Conservation (phyloP, 2,888 invertebrate genomes). For the Drosophila planitibia region DNA sequence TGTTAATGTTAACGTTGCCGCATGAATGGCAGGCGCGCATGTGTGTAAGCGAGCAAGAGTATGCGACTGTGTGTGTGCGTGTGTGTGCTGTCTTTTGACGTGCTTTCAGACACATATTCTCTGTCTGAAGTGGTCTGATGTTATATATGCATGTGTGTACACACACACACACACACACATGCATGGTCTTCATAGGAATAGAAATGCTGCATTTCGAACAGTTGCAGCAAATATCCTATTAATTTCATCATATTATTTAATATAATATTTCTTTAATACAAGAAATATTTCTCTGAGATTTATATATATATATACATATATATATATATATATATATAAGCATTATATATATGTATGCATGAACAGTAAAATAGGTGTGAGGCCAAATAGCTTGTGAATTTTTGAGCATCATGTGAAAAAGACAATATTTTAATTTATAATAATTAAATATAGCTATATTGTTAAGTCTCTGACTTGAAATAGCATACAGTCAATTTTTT, state of each 20-base stretch:
- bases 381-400: background rate
- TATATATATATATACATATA: background rate
- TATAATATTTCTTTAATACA: background rate
- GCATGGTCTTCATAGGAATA: background rate
- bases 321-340: background rate
- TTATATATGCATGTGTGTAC: background rate
- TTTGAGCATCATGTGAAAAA: background rate
- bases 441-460: background rate
- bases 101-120: conserved; percentile 39
- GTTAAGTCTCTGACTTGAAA: background rate
- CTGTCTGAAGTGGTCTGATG: background rate
- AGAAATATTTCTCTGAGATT: background rate
- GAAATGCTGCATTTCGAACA: background rate
- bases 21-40: conserved; percentile 64
- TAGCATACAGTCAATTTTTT: background rate
- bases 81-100: conserved; percentile 23
- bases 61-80: background rate
- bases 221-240: background rate
- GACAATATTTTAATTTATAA: background rate
- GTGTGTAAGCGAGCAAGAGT: conserved; percentile 43
- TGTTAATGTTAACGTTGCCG: conserved; percentile 15
- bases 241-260: background rate
- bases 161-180: background rate
- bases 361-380: background rate
- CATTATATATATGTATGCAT: background rate